A percentile compares a stretch with the other conserved stretches of the same genome.
phyloP scores from a whole-genome alignment of 2,888 invertebrate species.

The Cephonodes hylas region DNA sequence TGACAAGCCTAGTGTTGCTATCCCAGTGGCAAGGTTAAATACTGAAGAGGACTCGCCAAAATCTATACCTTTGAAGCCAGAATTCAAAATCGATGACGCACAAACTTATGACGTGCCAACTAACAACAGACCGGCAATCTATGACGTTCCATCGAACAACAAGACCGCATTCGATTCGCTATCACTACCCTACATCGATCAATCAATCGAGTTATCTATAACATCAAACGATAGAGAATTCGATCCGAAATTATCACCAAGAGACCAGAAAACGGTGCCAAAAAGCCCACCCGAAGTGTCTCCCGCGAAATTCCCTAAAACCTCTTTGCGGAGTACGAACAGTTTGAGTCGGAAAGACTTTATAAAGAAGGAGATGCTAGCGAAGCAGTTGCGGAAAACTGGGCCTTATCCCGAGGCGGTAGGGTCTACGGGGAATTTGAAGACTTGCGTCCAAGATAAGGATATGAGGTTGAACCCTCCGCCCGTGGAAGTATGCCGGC shows the following conservation, averaged over 20 bases:
- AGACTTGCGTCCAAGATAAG: constrained; percentile 60
- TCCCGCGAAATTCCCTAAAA: constrained; percentile 56
- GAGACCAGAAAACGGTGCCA: constrained; percentile 61
- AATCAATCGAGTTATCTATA: constrained; percentile 74
- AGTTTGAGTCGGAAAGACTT: constrained; percentile 71
- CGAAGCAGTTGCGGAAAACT: constrained; percentile 58
- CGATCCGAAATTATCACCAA: constrained; percentile 68
- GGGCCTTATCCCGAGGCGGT: constrained; percentile 63
- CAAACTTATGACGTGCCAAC: constrained; percentile 73
- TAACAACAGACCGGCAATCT: constrained; percentile 70
- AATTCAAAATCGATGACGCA: constrained; percentile 60
- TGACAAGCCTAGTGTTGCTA: constrained; percentile 59
- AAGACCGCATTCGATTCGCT: constrained; percentile 73
- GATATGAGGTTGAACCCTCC: constrained; percentile 77
- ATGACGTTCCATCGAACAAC: constrained; percentile 67
- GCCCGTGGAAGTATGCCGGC: constrained; percentile 82
- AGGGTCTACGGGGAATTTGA: constrained; percentile 72
- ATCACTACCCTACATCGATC: constrained; percentile 73
- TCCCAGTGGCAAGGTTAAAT: constrained; percentile 42
- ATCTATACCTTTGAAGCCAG: constrained; percentile 45
- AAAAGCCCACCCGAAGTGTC: constrained; percentile 49
- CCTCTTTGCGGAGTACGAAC: constrained; percentile 53
- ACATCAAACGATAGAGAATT: constrained; percentile 76
- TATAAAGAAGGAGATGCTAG: constrained; percentile 42
- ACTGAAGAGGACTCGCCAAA: constrained; percentile 46